phyloP scores from a whole-genome alignment of 2,113 vertebrate genomes.

The Alexandromys fortis region DNA sequence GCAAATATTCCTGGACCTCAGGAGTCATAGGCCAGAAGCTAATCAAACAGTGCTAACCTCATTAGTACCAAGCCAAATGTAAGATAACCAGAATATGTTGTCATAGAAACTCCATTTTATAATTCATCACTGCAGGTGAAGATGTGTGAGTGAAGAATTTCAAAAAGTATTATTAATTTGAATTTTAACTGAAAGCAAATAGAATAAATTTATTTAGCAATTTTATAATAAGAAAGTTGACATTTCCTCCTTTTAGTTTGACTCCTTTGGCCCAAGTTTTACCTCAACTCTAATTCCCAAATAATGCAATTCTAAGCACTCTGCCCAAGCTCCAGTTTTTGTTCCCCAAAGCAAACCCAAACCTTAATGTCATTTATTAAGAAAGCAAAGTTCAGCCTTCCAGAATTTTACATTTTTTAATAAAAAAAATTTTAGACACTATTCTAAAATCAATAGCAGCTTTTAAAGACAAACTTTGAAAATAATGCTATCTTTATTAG shows the following conservation, averaged over 20 bases:
- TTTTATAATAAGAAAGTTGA: not conserved
- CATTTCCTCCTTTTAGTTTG: not conserved
- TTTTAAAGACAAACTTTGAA: conserved; percentile 26
- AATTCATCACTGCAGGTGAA: not conserved
- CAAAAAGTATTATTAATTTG: conserved; percentile 7
- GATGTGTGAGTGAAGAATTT: not conserved
- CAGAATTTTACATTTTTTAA: not conserved
- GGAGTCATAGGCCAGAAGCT: not conserved
- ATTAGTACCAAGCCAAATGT: not conserved
- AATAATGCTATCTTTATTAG: not conserved
- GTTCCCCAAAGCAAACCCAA: not conserved
- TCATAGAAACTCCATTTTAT: not conserved
- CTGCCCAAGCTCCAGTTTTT: not conserved
- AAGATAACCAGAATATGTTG: not conserved
- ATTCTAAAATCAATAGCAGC: conserved; percentile 21
- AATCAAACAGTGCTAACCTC: not conserved
- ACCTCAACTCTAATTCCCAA: not conserved
- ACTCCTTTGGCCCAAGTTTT: not conserved
- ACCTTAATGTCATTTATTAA: conserved; percentile 13
- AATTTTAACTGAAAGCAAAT: conserved; percentile 16
- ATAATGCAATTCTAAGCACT: not conserved
- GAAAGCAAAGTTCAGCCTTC: conserved; percentile 16
- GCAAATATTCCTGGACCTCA: not conserved
- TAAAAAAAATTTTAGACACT: not conserved
- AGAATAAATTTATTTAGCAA: not conserved